A percentile compares a stretch with the other conserved stretches of the same genome.
Evolutionary conservation across 2,797 vertebrate genomes (phyloP).

Genomic region (Psittacula echo): DNA sequence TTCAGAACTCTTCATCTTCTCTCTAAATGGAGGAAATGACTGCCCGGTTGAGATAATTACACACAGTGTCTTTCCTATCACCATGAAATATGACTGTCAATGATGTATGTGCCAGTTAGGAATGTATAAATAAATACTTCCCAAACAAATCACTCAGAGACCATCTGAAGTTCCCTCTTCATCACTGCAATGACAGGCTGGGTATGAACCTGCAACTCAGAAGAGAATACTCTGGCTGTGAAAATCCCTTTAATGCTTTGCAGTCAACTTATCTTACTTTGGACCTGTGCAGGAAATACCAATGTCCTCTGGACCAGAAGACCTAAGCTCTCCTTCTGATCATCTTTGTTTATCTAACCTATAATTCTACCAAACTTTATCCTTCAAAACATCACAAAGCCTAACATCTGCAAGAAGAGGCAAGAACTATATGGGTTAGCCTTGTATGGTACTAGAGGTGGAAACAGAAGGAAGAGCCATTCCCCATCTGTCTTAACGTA

Average conservation of each 20-base stretch:
- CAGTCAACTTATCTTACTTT: not conserved
- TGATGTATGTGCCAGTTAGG: not conserved
- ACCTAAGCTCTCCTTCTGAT: not conserved
- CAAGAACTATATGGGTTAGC: not conserved
- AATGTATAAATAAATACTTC: slow-evolving; percentile 34
- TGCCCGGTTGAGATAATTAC: slow-evolving; percentile 17
- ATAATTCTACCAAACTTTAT: not conserved
- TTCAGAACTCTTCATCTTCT: not conserved
- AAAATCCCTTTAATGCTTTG: not conserved
- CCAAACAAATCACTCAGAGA: slow-evolving; percentile 5
- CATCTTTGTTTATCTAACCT: not conserved
- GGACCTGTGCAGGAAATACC: not conserved
- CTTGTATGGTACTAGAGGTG: not conserved
- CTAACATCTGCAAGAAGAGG: not conserved
- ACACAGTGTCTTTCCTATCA: not conserved
- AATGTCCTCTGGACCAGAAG: not conserved
- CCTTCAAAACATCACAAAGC: not conserved
- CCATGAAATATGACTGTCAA: not conserved
- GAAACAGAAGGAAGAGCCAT: not conserved
- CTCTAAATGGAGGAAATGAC: not conserved
- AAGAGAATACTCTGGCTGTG: not conserved
- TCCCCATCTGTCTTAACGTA: not conserved
- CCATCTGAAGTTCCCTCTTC: not conserved
- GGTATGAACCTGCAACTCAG: not conserved
- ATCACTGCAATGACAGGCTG: not conserved